A percentile compares a stretch with the other conserved stretches of the same genome.
Conservation (phyloP, 2,113 vertebrate species). For the Mesitornis unicolor region DNA sequence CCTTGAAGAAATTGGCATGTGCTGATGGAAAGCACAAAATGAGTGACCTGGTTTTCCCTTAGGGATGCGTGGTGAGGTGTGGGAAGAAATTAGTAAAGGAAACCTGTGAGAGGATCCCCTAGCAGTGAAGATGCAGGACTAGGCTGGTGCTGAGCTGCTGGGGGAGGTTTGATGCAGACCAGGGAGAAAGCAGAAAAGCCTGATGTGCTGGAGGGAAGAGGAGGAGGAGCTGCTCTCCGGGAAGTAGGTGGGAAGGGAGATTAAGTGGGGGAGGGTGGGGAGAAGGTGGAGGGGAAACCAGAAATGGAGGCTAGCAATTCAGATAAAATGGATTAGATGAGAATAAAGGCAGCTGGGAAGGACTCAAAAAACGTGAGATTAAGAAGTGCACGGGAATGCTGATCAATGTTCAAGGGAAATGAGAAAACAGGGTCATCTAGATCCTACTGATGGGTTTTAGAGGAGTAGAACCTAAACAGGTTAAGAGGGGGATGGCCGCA, state of each 20-base stretch:
- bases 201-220: neutral
- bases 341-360: neutral
- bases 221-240: rapidly evolving
- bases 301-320: neutral
- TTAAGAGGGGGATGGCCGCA: neutral
- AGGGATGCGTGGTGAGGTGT: neutral
- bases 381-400: neutral
- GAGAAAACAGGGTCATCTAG: neutral
- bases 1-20: neutral
- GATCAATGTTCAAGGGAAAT: neutral
- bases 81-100: neutral
- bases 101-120: neutral
- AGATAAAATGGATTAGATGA: neutral
- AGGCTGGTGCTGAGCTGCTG: neutral
- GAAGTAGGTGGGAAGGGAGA: neutral
- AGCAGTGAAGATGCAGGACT: neutral
- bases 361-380: neutral
- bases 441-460: neutral
- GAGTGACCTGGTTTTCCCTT: neutral
- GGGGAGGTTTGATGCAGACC: neutral
- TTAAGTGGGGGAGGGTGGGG: neutral
- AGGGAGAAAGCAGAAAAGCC: neutral
- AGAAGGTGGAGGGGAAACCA: neutral
- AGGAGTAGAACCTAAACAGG: neutral
- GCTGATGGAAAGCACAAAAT: neutral